Evolutionary conservation across 2,113 vertebrate genomes (phyloP).

Genomic region (Pelodiscus sinensis): DNA sequence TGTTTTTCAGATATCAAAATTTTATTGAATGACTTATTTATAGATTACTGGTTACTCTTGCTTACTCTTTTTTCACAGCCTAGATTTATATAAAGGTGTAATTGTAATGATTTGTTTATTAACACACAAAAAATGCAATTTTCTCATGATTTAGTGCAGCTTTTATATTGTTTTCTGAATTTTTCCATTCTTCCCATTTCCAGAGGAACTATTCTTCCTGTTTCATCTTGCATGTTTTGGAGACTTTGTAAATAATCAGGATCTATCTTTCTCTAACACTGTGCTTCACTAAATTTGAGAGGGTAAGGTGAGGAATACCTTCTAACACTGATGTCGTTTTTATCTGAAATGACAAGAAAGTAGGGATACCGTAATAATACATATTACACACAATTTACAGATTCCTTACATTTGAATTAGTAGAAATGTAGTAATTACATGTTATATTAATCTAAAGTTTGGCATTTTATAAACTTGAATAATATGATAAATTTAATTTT

Average conservation of each 20-base stretch:
- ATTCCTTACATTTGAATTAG: not conserved
- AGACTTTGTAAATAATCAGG: not conserved
- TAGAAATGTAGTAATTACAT: not conserved
- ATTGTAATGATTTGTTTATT: not conserved
- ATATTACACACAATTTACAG: not conserved
- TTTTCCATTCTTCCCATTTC: not conserved
- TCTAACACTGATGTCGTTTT: not conserved
- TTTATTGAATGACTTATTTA: not conserved
- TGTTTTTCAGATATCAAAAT: not conserved
- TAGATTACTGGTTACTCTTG: not conserved
- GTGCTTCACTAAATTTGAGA: not conserved
- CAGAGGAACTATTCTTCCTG: not conserved
- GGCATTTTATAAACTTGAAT: slow-evolving; percentile 8
- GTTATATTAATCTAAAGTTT: not conserved
- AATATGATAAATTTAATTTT: not conserved
- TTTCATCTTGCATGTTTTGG: not conserved
- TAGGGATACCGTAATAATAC: not conserved
- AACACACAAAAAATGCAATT: not conserved
- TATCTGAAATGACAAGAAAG: not conserved
- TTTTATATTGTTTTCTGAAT: not conserved
- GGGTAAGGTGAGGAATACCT: not conserved
- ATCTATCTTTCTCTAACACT: not conserved
- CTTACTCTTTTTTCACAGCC: not conserved
- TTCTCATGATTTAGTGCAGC: not conserved
- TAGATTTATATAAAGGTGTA: not conserved